phyloP scores from a whole-genome alignment of 2,113 vertebrate species.

The Petrocephalus microphthalmus region DNA sequence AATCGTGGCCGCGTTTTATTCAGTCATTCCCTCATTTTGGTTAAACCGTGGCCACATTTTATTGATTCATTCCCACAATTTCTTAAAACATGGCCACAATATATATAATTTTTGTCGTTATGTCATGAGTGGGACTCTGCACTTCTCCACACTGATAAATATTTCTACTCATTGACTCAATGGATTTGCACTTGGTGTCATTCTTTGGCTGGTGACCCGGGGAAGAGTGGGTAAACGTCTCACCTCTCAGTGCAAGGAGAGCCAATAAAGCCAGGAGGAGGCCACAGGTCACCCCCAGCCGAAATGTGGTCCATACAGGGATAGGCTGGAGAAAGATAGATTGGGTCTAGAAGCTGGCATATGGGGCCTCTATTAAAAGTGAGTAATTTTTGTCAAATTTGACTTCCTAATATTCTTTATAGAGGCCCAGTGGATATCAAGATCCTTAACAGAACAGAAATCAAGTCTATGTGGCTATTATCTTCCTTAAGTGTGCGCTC shows the following conservation, averaged over 20 bases:
- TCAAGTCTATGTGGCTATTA: background rate
- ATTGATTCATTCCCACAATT: background rate
- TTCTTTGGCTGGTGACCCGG: background rate
- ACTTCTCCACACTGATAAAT: background rate
- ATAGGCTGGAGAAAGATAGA: constrained; percentile 22
- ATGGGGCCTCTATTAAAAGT: background rate
- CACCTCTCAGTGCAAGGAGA: constrained; percentile 38
- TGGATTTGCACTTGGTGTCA: background rate
- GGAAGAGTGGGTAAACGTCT: background rate
- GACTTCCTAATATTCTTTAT: background rate
- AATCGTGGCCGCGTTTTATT: background rate
- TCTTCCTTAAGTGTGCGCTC: background rate
- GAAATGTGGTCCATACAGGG: constrained; percentile 40
- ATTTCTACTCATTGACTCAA: background rate
- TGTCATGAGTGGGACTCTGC: background rate
- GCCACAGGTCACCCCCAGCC: constrained; percentile 41
- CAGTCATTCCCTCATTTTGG: background rate
- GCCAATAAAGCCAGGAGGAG: constrained; percentile 32
- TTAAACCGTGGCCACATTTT: background rate
- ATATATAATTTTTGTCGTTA: background rate
- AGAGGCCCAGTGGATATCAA: background rate
- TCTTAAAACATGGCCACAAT: background rate
- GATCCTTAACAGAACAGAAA: background rate
- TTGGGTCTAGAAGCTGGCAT: background rate
- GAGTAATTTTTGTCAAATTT: background rate